Conservation (phyloP, 2,113 vertebrate genomes). For the Steatornis caripensis region DNA sequence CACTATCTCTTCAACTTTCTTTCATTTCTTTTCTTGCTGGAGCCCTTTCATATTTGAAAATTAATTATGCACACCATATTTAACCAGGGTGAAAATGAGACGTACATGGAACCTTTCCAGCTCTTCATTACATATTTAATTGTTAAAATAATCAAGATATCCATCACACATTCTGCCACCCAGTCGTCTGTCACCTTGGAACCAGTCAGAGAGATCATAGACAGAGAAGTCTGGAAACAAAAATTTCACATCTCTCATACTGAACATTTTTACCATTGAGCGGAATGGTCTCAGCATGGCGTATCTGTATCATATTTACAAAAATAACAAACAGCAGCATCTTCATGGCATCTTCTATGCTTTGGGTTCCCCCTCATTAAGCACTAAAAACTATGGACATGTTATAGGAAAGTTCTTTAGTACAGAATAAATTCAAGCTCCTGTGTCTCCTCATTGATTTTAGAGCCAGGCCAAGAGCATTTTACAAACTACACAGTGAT, state of each 20-base stretch:
- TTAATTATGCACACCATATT: constrained; percentile 72
- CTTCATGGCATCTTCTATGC: background rate
- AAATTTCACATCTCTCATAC: background rate
- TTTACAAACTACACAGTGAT: background rate
- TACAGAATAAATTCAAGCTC: background rate
- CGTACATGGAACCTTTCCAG: constrained; percentile 67
- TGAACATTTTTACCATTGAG: background rate
- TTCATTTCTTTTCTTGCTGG: constrained; percentile 60
- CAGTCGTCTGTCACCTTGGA: constrained; percentile 57
- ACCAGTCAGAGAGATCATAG: background rate
- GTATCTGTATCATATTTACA: background rate
- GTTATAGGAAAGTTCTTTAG: background rate
- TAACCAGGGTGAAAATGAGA: constrained; percentile 70
- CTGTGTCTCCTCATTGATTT: background rate
- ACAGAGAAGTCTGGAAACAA: constrained; percentile 3
- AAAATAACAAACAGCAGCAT: background rate
- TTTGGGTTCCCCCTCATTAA: background rate
- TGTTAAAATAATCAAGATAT: constrained; percentile 74
- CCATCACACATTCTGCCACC: constrained; percentile 53
- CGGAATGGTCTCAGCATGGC: background rate
- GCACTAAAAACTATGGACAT: background rate
- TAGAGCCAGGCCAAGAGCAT: background rate
- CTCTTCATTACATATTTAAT: constrained; percentile 72
- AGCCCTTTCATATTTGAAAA: constrained; percentile 65
- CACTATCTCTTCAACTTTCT: constrained; percentile 60